Evolutionary conservation across 1,140 invertebrate genomes (phyloP).

Genomic region (Camponotus floridanus): DNA sequence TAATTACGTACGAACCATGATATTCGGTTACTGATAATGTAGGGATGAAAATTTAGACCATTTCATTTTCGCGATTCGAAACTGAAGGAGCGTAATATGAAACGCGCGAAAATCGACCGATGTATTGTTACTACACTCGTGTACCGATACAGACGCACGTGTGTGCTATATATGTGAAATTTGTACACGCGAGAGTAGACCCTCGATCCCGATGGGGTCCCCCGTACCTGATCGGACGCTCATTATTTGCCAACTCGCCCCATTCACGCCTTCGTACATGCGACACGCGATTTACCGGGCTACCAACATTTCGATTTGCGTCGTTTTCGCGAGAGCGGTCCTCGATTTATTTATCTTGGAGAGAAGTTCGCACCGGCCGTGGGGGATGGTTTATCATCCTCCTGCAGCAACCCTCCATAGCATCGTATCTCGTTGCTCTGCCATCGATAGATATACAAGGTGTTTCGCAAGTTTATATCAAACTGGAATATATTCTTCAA

Average conservation of each 20-base stretch:
- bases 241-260: constrained; percentile 58
- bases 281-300: constrained; percentile 38
- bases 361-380: constrained; percentile 46
- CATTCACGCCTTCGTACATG: constrained; percentile 38
- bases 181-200: constrained; percentile 19
- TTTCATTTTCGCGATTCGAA: background rate
- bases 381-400: constrained; percentile 54
- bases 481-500: background rate
- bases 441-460: constrained; percentile 24
- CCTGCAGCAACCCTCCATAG: constrained; percentile 5
- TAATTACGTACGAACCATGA: background rate
- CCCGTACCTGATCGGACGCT: constrained; percentile 9
- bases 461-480: background rate
- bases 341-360: constrained; percentile 78
- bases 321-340: constrained; percentile 47
- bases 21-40: background rate
- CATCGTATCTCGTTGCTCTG: constrained; percentile 41
- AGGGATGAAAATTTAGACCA: background rate
- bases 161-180: constrained; percentile 16
- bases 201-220: background rate
- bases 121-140: background rate
- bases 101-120: constrained; percentile 8
- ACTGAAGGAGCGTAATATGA: background rate
- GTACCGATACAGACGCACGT: background rate
- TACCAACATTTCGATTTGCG: constrained; percentile 65